phyloP scores from a whole-genome alignment of 2,888 invertebrate genomes.

The Xiphydria camelus region DNA sequence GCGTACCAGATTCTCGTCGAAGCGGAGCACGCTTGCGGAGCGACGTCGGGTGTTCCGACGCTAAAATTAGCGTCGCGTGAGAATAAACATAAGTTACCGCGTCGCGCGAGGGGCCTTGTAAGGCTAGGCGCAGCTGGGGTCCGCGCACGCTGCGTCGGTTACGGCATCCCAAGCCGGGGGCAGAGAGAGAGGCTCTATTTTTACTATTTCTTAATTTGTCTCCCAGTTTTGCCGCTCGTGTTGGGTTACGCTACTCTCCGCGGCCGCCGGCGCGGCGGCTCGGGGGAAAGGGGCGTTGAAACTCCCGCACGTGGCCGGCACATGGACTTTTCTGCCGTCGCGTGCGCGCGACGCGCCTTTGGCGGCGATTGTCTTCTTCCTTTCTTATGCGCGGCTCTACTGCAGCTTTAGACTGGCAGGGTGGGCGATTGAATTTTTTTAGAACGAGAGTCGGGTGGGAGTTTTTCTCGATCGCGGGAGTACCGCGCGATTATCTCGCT shows the following conservation, averaged over 20 bases:
- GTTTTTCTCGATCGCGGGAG: too few relatives aligned
- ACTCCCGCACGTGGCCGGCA: slow-evolving; percentile 14
- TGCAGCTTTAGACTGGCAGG: too few relatives aligned
- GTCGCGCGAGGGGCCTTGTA: slow-evolving; percentile 37
- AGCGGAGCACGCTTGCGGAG: not conserved
- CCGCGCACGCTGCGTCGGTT: slow-evolving; percentile 18
- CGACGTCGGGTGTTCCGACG: not conserved
- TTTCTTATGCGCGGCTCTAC: not conserved
- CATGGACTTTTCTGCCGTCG: slow-evolving; percentile 5
- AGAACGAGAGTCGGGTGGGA: too few relatives aligned
- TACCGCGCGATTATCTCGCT: too few relatives aligned
- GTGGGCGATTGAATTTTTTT: not conserved
- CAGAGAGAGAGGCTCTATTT: slow-evolving; percentile 35
- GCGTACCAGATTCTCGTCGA: not conserved
- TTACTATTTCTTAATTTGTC: slow-evolving; percentile 44
- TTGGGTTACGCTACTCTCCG: slow-evolving; percentile 13
- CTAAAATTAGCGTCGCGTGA: slow-evolving; percentile 14
- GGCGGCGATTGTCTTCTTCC: not conserved
- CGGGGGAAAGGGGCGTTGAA: not conserved
- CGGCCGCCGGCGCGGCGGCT: not conserved
- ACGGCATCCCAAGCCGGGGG: slow-evolving; percentile 23
- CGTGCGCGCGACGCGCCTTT: slow-evolving; percentile 3
- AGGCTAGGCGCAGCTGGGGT: slow-evolving; percentile 36
- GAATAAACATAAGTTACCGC: slow-evolving; percentile 17
- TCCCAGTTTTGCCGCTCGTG: slow-evolving; percentile 30